A percentile compares a stretch with the other conserved stretches of the same genome.
Conservation (phyloP, 2,797 vertebrate genomes). For the Takifugu ocellatus region DNA sequence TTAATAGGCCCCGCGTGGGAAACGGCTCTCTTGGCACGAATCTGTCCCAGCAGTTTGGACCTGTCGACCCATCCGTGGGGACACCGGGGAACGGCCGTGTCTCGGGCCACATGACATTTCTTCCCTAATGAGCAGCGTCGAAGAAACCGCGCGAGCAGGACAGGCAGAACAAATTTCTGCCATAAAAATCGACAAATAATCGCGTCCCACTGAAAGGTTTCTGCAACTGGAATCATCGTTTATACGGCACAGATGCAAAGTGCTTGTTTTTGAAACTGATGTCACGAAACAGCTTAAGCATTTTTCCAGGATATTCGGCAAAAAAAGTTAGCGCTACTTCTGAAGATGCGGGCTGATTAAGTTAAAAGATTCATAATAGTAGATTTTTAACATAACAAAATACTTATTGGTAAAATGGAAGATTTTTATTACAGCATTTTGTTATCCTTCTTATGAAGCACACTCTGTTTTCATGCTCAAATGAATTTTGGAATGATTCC, state of each 20-base stretch:
- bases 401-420: no score
- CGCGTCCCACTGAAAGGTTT: no score
- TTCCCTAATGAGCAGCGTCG: conserved; percentile 58
- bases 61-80: conserved; percentile 23
- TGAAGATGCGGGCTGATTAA: no score
- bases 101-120: conserved; percentile 24
- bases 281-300: no score
- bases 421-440: neutral
- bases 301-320: no score
- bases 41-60: conserved; percentile 60
- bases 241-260: no score
- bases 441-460: neutral
- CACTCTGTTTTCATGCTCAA: conserved; percentile 2
- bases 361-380: neutral
- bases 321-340: no score
- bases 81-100: conserved; percentile 45
- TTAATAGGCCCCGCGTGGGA: conserved; percentile 54
- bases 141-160: conserved; percentile 1
- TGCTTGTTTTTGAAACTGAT: no score
- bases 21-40: conserved; percentile 47
- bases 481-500: conserved; percentile 22
- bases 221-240: no score
- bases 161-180: no score
- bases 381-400: no score
- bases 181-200: no score